Evolutionary conservation across 2,888 invertebrate genomes (phyloP).

Genomic region (Lagria hirta): DNA sequence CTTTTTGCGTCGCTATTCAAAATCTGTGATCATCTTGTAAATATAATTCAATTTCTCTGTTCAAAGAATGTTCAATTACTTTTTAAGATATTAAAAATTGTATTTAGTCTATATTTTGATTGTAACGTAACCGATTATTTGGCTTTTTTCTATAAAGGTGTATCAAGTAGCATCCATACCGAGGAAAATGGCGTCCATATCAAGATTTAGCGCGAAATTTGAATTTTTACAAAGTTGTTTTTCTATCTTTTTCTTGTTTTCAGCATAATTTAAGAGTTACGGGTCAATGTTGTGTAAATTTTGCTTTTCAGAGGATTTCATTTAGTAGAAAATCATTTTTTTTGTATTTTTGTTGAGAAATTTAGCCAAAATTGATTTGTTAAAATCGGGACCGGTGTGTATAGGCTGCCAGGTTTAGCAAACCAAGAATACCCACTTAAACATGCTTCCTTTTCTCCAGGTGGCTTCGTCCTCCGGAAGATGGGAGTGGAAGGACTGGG

Average conservation of each 20-base stretch:
- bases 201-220: slow-evolving; percentile 43
- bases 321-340: slow-evolving; percentile 2
- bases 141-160: slow-evolving; percentile 26
- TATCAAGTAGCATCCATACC: slow-evolving; percentile 27
- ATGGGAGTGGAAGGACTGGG: slow-evolving; percentile 38
- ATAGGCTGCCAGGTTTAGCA: slow-evolving; percentile 54
- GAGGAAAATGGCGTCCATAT: slow-evolving; percentile 38
- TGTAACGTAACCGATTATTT: slow-evolving; percentile 18
- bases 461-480: slow-evolving; percentile 54
- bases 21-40: slow-evolving; percentile 40
- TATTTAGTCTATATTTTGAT: slow-evolving; percentile 32
- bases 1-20: slow-evolving; percentile 30
- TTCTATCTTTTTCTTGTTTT: slow-evolving; percentile 31
- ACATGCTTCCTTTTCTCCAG: slow-evolving; percentile 60
- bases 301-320: slow-evolving; percentile 33
- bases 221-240: slow-evolving; percentile 32
- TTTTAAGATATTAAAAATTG: slow-evolving; percentile 38
- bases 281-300: slow-evolving; percentile 29
- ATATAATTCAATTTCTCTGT: slow-evolving; percentile 30
- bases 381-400: slow-evolving; percentile 44
- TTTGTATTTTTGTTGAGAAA: too few species aligned
- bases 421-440: slow-evolving; percentile 54
- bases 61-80: slow-evolving; percentile 20
- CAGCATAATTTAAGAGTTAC: slow-evolving; percentile 29
- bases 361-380: too few species aligned